Evolutionary conservation across 1,140 invertebrate species (phyloP).

Genomic region (Acromyrmex echinatior): DNA sequence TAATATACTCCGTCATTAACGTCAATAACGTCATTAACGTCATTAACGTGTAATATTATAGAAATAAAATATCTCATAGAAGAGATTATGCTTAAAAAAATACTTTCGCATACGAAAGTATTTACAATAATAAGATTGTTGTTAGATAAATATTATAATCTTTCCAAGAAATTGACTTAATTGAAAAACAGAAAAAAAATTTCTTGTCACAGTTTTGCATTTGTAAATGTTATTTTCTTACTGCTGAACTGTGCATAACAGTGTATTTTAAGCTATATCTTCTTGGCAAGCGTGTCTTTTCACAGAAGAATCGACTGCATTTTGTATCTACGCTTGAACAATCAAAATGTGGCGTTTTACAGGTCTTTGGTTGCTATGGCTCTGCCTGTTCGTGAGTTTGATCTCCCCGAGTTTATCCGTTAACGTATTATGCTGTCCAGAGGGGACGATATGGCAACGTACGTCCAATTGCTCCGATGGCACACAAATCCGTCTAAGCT

Average conservation of each 20-base stretch:
- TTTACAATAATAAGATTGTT: not conserved
- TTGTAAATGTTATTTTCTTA: not conserved
- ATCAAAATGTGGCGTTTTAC: not conserved
- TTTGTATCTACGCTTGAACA: not conserved
- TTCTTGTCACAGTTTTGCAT: not conserved
- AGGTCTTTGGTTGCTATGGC: conserved; percentile 59
- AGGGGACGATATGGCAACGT: conserved; percentile 11
- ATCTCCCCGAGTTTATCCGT: conserved; percentile 21
- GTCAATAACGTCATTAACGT: too few species aligned
- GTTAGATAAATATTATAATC: not conserved
- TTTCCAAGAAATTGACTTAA: conserved; percentile 8
- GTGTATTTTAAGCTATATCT: not conserved
- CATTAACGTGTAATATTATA: not conserved
- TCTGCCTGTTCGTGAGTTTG: conserved; percentile 32
- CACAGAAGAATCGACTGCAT: not conserved
- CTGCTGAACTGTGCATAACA: not conserved
- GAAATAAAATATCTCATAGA: not conserved
- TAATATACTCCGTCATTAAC: not conserved
- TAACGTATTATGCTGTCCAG: conserved; percentile 68
- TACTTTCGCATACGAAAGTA: not conserved
- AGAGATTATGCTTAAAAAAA: not conserved
- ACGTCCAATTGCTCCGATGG: conserved; percentile 75
- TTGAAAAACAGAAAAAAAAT: conserved; percentile 47
- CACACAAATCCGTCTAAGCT: conserved; percentile 64
- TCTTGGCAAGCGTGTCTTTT: not conserved